Base-by-base conservation (phyloP, 2,113 vertebrate species). In the Antennarius striatus region DNA sequence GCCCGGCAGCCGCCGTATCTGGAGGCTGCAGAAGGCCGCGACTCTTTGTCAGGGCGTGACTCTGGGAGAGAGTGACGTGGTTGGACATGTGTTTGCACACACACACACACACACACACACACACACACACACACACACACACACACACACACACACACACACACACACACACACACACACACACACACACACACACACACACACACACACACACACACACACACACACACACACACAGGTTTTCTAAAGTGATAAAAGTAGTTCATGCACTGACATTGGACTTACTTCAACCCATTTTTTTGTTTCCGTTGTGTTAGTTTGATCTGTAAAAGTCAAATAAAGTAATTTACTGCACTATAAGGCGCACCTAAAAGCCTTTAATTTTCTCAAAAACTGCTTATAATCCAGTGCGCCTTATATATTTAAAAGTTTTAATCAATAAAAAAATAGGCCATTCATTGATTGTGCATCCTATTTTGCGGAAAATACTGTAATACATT, bases 1-100 rank as follows among this genome's bases (percentile, higher is more conserved):
- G 79, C 74, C 77, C 76, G 4, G 74, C 82, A 57, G 80, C 60
- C 47, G 71, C 32, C 56, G 63, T 48, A 67, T 73, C 64, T 59
- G 63, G 74, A 63, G 13, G 51, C 63, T 63, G 68, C 36, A 5
- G 52, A 75, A 64, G 47, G 66, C 57, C 81, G 49, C 79, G 73
- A 85, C 69, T 77, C 79, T 76, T 72, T 71, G 52, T 73, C 71
- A 54, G 68, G 61, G 40, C 56, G 71, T 29, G 32, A 36, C 32
- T 68, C 49, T 8, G 43, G 16, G 30, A 83, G 62, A 71, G 63
- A 82, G 77, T 70, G 52, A 81, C 78, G 57, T 72, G 56, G 65
- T 77, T 79, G 17, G 70, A 42, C 68, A 17, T 58, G 55, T 9
- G 1, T 9, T 71, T 80, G 77, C 66, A 64, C 52, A 8, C 72